Evolutionary conservation across 2,113 vertebrate genomes (phyloP), one percentile per base, ranked within the genome.

Genomic region (Nerophis ophidion): DNA sequence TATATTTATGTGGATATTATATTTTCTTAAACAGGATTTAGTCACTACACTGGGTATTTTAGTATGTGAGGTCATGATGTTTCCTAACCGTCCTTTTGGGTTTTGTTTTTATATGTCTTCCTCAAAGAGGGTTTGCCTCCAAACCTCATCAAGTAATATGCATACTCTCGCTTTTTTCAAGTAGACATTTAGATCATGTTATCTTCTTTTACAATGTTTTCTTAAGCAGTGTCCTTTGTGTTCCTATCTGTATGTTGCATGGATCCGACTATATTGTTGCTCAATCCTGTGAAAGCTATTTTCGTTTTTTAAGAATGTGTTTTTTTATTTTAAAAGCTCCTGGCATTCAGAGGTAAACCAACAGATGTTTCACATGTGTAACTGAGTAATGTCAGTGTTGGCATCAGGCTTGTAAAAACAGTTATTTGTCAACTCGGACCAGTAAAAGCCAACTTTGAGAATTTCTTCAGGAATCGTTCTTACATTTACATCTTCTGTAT

Each of bases 41-140:
- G 83, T 89, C 75, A 36, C 16, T 55, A 85, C 84, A 88, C 88
- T 88, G 86, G 63, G 57, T 54, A 17, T 51, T 57, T 57, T 60
- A 7, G 40, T 9, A 40, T 68, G 57, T 15, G 59, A 56, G 44
- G 56, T 74, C 47, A 68, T 55, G 61, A 63, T 65, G 4, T 65
- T 66, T 46, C 72, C 75, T 75, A 81, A 84, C 58, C 44, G 57
- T 66, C 65, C 19, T 55, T 74, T 61, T 61, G 71, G 57, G 61
- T 57, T 9, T 44, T 71, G 44, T 58, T 34, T 13, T 70, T 26
- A 68, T 58, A 69, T 75, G 75, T 81, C 59, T 72, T 68, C 10
- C 38, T 58, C 3, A 60, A 48, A 34, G 8, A 56, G 19, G 38
- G 4, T 65, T 64, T 66, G 7, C 46, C n/a, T 36, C 34, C 13